phyloP scores from a whole-genome alignment of 2,888 invertebrate species.

The Xiphydria camelus region DNA sequence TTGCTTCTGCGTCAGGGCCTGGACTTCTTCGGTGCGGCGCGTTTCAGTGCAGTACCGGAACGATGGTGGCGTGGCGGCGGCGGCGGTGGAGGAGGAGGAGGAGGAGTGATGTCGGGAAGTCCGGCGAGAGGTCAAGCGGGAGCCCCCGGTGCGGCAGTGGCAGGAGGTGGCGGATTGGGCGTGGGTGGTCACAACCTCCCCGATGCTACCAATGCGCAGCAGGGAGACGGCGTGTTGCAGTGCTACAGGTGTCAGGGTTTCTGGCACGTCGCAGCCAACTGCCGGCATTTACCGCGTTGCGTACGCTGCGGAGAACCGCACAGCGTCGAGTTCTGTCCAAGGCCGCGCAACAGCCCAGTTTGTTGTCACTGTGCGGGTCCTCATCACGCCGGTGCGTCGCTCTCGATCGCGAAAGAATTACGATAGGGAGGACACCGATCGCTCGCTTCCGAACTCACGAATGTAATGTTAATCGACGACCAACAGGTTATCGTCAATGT shows the following conservation, averaged over 20 bases:
- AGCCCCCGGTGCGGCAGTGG: constrained; percentile 3
- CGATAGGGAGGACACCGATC: too few species aligned
- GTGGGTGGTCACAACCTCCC: constrained; percentile 20
- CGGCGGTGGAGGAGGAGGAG: constrained; percentile 11
- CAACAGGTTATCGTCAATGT: constrained; percentile 56
- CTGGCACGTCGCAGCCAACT: constrained; percentile 62
- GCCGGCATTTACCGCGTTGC: constrained; percentile 58
- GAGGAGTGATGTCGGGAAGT: constrained; percentile 1
- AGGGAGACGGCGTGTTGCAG: constrained; percentile 57
- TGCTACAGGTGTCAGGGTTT: constrained; percentile 63
- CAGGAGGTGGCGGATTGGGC: constrained; percentile 15
- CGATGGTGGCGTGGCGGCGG: constrained; percentile 44
- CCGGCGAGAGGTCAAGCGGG: constrained; percentile 18
- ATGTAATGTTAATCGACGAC: too few species aligned
- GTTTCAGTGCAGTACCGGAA: constrained; percentile 56
- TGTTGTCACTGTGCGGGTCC: constrained; percentile 62
- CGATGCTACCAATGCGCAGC: constrained; percentile 30
- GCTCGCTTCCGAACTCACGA: too few species aligned
- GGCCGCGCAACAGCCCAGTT: constrained; percentile 59
- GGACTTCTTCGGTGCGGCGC: constrained; percentile 59
- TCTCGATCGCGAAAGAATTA: too few species aligned
- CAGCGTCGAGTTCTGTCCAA: constrained; percentile 59
- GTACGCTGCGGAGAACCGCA: constrained; percentile 62
- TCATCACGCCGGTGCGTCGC: constrained; percentile 59
- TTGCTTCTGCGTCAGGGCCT: constrained; percentile 58